Conservation (phyloP, 2,113 vertebrate species). For the Helogale parvula region DNA sequence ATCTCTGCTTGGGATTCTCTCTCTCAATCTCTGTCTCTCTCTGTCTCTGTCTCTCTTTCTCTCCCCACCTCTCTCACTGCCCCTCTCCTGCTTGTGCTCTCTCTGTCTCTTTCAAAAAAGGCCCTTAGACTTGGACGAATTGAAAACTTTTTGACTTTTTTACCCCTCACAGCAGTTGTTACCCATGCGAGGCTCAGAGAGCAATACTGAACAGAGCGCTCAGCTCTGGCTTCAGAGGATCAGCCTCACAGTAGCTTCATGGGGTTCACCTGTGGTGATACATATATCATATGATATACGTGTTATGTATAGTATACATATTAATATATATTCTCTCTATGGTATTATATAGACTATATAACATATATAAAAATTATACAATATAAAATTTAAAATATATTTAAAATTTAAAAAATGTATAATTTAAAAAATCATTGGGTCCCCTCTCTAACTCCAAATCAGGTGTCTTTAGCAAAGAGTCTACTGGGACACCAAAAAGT, state of each 20-base stretch:
- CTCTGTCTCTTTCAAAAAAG: not conserved
- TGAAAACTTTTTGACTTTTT: not conserved
- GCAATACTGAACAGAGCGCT: not conserved
- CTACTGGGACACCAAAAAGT: not conserved
- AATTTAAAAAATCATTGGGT: not conserved
- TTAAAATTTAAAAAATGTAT: too few species aligned
- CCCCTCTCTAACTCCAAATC: not conserved
- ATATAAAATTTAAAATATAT: too few species aligned
- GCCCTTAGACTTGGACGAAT: not conserved
- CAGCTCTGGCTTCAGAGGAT: too few species aligned
- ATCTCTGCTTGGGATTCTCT: too few species aligned
- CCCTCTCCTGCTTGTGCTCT: too few species aligned
- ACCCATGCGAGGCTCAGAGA: not conserved
- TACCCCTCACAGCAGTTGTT: not conserved
- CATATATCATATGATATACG: not conserved
- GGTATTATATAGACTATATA: too few species aligned
- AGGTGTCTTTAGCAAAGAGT: not conserved
- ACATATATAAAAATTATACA: too few species aligned
- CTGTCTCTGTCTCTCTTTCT: too few species aligned
- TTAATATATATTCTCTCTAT: too few species aligned
- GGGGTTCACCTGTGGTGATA: not conserved
- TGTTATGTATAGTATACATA: too few species aligned
- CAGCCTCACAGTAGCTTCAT: not conserved
- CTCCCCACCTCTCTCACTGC: too few species aligned
- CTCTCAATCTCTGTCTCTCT: too few species aligned